A percentile compares a stretch with the other conserved stretches of the same genome.
phyloP scores from a whole-genome alignment of 2,888 invertebrate species.

The Thelaira solivaga region DNA sequence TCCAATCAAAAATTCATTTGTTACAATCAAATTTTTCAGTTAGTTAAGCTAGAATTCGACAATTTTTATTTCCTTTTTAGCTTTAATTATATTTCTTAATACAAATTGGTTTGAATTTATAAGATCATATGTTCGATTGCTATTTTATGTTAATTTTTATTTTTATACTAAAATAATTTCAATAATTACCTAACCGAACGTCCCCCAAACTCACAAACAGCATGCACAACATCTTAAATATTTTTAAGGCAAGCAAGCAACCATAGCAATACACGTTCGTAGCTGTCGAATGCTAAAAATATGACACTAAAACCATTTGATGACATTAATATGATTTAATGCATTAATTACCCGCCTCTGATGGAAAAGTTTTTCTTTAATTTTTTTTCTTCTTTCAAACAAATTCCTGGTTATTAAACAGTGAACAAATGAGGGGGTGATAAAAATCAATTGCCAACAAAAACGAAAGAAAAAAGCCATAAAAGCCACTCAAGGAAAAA shows the following conservation, averaged over 20 bases:
- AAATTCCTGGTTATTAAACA: constrained; percentile 49
- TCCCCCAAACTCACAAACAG: too few species aligned
- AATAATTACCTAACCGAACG: constrained; percentile 34
- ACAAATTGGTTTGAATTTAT: neutral
- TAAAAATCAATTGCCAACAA: constrained; percentile 61
- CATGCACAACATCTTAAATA: too few species aligned
- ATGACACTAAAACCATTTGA: constrained; percentile 69
- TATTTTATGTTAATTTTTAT: constrained; percentile 54
- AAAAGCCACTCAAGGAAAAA: constrained; percentile 62
- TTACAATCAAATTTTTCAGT: too few species aligned
- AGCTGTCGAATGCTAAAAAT: constrained; percentile 19
- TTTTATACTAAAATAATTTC: constrained; percentile 37
- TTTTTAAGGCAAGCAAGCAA: neutral
- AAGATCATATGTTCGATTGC: constrained; percentile 50
- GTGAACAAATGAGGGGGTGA: constrained; percentile 41
- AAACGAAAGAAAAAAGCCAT: too few species aligned
- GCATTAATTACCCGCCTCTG: constrained; percentile 73
- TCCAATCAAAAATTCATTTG: too few species aligned
- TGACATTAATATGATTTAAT: constrained; percentile 76
- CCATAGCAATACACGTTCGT: constrained; percentile 6
- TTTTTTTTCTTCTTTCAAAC: neutral
- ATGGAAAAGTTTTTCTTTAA: constrained; percentile 14
- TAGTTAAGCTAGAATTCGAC: too few species aligned
- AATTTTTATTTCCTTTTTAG: neutral
- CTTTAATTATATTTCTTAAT: neutral